These are phyloP conservation scores for Collichthys lucidus DNA, from an alignment of 2,113 vertebrate species.

Conservation along the genomic window DNA sequence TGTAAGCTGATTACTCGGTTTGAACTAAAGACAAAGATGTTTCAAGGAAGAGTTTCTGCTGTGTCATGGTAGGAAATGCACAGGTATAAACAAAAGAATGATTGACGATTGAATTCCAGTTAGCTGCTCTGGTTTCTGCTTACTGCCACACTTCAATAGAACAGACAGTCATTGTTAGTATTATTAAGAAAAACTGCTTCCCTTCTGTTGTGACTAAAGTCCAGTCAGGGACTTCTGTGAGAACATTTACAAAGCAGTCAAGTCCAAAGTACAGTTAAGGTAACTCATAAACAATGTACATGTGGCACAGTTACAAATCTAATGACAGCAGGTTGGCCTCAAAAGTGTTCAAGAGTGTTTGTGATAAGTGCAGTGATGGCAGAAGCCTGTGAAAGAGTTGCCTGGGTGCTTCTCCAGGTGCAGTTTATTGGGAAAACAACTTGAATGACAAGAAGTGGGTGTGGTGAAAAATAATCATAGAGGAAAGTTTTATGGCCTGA, in stretches of 20 bases:
- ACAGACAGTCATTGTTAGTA: fast-evolving
- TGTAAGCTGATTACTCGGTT: not conserved
- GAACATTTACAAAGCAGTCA: not conserved
- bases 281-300: not conserved
- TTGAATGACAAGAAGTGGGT: not conserved
- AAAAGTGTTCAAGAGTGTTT: not conserved
- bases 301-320: not conserved
- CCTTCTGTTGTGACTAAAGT: not conserved
- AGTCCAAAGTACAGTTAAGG: not conserved
- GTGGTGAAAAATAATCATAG: no score
- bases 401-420: not conserved
- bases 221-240: not conserved
- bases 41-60: not conserved
- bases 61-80: not conserved
- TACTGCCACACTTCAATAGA: not conserved
- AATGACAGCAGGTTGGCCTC: not conserved
- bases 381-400: not conserved
- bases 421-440: not conserved
- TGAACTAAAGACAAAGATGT: not conserved
- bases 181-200: not conserved
- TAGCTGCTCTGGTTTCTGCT: not conserved
- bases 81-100: not conserved
- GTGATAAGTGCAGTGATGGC: not conserved
- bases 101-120: not conserved
- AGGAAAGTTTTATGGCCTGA: not conserved